Percentiles rank a stretch among this genome's conserved stretches.
Conservation (phyloP, 2,113 vertebrate genomes). For the Miniopterus natalensis region DNA sequence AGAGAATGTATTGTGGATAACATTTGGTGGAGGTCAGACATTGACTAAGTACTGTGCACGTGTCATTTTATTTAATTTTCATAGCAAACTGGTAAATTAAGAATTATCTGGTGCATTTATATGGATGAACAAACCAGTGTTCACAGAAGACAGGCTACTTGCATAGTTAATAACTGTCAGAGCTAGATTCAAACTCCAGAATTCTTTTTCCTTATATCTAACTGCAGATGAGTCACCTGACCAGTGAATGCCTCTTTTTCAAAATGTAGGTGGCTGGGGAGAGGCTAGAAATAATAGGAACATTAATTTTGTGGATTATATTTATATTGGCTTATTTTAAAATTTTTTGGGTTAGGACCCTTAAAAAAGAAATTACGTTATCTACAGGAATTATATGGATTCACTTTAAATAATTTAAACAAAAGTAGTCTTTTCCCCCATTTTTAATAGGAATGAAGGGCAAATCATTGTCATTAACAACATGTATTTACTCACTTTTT, state of each 20-base stretch:
- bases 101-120: background rate
- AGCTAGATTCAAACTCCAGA: background rate
- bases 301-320: background rate
- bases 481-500: background rate
- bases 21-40: background rate
- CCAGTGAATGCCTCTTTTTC: background rate
- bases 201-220: background rate
- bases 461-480: background rate
- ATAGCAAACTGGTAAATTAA: background rate
- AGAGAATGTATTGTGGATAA: background rate
- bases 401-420: background rate
- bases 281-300: background rate
- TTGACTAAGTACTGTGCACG: background rate
- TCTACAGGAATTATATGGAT: background rate
- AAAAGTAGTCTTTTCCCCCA: background rate
- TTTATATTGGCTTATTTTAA: background rate
- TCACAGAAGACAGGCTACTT: background rate
- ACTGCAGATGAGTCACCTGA: background rate
- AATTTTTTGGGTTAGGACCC: background rate
- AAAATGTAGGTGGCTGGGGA: background rate
- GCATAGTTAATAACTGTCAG: background rate
- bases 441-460: background rate
- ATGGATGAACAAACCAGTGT: background rate
- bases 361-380: background rate
- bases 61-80: constrained; percentile 24